Base-by-base conservation (phyloP, 2,888 invertebrate species). In the Agrotis exclamationis region DNA sequence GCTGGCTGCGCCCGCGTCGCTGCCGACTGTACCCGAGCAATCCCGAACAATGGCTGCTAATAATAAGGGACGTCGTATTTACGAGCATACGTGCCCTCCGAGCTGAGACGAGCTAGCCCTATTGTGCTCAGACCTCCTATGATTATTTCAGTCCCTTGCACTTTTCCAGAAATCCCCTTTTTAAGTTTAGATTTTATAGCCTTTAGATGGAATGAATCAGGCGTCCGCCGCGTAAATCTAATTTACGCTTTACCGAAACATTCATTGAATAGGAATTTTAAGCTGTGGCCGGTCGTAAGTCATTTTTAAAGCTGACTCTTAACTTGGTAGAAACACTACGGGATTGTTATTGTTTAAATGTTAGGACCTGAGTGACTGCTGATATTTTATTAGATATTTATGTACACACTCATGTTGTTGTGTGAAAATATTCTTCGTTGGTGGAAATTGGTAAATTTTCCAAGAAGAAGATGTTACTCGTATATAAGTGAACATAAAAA, bases 51-150 rank as follows among this genome's bases (percentile, higher is more conserved):
- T 96, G 93, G 94, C 88, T 89, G 92, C 93, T 96, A 95, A 96
- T 96, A 96, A 96, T 95, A 95, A 95, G 93, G 93, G 90, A 93
- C 93, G 92, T 90, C 92, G 94, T 95, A 95, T 96, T 96, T 96
- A 96, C 93, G 96, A 95, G 89, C 93, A 94, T 95, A 96, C 95
- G 96, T 96, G 96, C 95, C 92, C 91, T 92, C 90, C 86, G 89
- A 91, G 91, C 92, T 91, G 91, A 91, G 95, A 95, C 93, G 94
- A 92, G 93, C 93, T 89, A 92, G 90, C 90, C 91, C 95, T 94
- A 96, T 96, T 96, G 96, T 96, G 90, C 93, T 84, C 83, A 91
- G 96, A 96, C 96, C 96, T 95, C 96, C 96, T 96, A 95, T 93
- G 96, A 95, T 95, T 95, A 95, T 95, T 95, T 93, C 92, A 93